Evolutionary conservation across 2,797 vertebrate genomes (phyloP).

Genomic region (Sandelia bainsii): DNA sequence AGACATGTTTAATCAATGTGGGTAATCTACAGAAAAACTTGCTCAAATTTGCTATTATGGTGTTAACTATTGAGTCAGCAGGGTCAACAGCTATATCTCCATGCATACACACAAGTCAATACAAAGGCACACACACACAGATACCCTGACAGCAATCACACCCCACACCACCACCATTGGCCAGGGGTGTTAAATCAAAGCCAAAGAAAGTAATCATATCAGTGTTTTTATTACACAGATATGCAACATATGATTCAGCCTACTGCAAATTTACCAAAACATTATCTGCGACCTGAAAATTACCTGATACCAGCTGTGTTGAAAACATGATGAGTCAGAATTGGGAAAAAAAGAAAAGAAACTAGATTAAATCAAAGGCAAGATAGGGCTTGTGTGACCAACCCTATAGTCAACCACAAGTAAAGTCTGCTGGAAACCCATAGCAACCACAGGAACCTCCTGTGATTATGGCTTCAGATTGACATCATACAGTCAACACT

Average conservation of each 20-base stretch:
- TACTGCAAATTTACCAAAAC: conserved; percentile 26
- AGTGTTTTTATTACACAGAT: conserved; percentile 27
- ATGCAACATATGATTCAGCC: conserved; percentile 51
- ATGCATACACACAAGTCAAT: background rate
- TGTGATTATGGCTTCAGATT: conserved; percentile 22
- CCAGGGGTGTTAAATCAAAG: conserved; percentile 45
- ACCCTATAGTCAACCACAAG: conserved; percentile 23
- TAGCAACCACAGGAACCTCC: conserved; percentile 30
- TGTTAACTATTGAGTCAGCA: conserved; percentile 10
- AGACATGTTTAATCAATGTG: rapidly evolving
- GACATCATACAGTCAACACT: conserved; percentile 18
- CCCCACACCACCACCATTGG: conserved; percentile 48
- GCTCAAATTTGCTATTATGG: background rate
- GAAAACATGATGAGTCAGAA: conserved; percentile 37
- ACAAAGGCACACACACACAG: conserved; percentile 16
- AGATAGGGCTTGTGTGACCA: conserved; percentile 10
- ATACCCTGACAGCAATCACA: conserved; percentile 2
- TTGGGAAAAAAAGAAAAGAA: conserved; percentile 1
- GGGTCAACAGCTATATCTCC: background rate
- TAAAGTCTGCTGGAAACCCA: conserved; percentile 13
- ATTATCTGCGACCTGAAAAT: conserved; percentile 11
- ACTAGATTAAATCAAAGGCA: conserved; percentile 23
- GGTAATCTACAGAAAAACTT: background rate
- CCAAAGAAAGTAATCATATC: conserved; percentile 40
- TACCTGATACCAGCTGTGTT: conserved; percentile 15